phyloP scores from a whole-genome alignment of 2,888 invertebrate species.

The Zele albiditarsus region DNA sequence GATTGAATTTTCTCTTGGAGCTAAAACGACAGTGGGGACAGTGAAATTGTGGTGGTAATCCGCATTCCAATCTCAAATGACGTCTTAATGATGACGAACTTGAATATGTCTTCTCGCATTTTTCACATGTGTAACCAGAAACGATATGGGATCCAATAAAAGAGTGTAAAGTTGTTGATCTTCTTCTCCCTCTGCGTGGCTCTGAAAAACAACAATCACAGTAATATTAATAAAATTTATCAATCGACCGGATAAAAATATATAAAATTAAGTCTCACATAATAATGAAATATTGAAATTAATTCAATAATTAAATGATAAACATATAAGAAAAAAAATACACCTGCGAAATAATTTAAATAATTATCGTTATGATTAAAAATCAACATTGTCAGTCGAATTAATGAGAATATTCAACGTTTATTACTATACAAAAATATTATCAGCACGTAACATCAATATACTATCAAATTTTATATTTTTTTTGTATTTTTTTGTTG shows the following conservation, averaged over 20 bases:
- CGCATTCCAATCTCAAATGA: constrained; percentile 71
- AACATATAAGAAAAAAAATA: constrained; percentile 2
- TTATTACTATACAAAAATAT: constrained; percentile 31
- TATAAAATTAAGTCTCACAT: constrained; percentile 58
- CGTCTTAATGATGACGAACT: constrained; percentile 75
- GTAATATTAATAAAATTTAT: constrained; percentile 14
- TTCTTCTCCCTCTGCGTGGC: constrained; percentile 24
- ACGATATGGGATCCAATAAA: constrained; percentile 19
- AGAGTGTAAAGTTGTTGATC: neutral
- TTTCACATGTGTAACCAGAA: constrained; percentile 69
- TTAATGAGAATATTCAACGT: constrained; percentile 5
- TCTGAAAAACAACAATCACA: constrained; percentile 33
- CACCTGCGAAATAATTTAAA: neutral
- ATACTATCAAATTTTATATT: neutral
- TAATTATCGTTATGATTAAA: constrained; percentile 16
- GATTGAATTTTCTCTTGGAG: constrained; percentile 69
- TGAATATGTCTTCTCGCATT: constrained; percentile 77
- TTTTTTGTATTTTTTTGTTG: constrained; percentile 11
- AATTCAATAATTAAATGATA: neutral
- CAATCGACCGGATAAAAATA: constrained; percentile 36
- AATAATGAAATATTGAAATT: constrained; percentile 51
- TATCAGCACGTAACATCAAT: constrained; percentile 5
- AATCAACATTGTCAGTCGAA: neutral
- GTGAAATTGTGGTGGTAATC: constrained; percentile 68
- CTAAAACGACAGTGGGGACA: constrained; percentile 69